These are phyloP conservation scores for Coregonus ussuriensis DNA, from an alignment of 2,797 vertebrate species.

Conservation along the genomic window DNA sequence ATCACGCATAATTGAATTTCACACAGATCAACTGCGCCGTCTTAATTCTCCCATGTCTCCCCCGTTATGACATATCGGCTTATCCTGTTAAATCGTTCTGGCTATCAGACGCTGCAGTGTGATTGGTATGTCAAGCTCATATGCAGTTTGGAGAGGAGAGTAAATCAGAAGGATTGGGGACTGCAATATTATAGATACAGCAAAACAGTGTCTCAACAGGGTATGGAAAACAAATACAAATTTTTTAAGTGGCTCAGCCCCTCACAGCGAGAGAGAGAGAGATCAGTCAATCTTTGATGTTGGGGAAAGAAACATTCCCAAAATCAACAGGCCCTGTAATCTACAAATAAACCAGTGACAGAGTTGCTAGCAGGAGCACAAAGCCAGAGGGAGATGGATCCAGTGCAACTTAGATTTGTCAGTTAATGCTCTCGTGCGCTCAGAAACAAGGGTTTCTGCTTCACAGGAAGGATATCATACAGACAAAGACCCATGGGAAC, in stretches of 20 bases:
- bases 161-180: neutral
- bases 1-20: neutral
- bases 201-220: slow-evolving; percentile 36
- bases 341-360: slow-evolving; percentile 68
- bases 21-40: neutral
- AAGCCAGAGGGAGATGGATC: slow-evolving; percentile 54
- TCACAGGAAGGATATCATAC: slow-evolving; percentile 63
- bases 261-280: slow-evolving; percentile 43
- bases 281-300: slow-evolving; percentile 71
- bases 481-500: slow-evolving; percentile 56
- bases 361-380: slow-evolving; percentile 49
- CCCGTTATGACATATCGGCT: neutral
- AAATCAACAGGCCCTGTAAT: slow-evolving; percentile 71
- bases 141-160: neutral
- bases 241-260: slow-evolving; percentile 57
- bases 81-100: neutral
- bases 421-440: slow-evolving; percentile 45
- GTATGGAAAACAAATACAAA: slow-evolving; percentile 23
- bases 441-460: slow-evolving; percentile 46
- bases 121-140: neutral
- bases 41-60: neutral
- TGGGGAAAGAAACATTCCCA: slow-evolving; percentile 58
- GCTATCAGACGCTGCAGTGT: neutral
- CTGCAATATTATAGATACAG: slow-evolving; percentile 51
- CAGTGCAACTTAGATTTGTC: slow-evolving; percentile 61